These are phyloP conservation scores for Cistogaster globosa DNA, from an alignment of 2,888 invertebrate genomes.

Conservation along the genomic window DNA sequence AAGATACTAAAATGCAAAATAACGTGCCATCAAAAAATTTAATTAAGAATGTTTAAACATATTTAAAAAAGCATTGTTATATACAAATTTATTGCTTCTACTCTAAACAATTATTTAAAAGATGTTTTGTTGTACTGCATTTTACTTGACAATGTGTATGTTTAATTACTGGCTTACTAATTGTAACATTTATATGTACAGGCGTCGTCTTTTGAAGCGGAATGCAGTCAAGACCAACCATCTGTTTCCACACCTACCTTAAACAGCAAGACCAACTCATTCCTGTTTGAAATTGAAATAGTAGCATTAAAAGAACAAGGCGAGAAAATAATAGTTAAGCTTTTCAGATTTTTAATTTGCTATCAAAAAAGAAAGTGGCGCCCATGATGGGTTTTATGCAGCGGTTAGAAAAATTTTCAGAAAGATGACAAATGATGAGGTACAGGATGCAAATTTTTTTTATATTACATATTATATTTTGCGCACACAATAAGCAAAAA, in stretches of 20 bases:
- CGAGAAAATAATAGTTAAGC: background rate
- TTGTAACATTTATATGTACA: background rate
- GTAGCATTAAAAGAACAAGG: background rate
- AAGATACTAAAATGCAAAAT: constrained; percentile 6
- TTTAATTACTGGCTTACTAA: no score
- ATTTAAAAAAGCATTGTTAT: background rate
- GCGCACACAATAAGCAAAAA: background rate
- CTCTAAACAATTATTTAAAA: background rate
- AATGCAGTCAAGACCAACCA: constrained; percentile 1
- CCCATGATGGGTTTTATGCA: constrained; percentile 6
- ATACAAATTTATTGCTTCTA: background rate
- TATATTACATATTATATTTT: background rate
- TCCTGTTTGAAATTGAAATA: constrained; percentile 7
- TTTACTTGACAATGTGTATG: constrained; percentile 9
- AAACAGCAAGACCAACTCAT: background rate
- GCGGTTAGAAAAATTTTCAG: background rate
- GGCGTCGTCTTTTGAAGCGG: background rate
- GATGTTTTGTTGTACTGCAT: background rate
- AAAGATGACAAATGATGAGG: constrained; percentile 6
- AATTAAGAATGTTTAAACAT: background rate
- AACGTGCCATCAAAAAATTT: background rate
- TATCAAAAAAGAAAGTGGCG: background rate
- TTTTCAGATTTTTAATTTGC: constrained; percentile 12
- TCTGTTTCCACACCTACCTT: background rate
- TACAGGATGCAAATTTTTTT: background rate